These are phyloP conservation scores for Limenitis camilla DNA, from an alignment of 2,888 invertebrate species.

Conservation along the genomic window DNA sequence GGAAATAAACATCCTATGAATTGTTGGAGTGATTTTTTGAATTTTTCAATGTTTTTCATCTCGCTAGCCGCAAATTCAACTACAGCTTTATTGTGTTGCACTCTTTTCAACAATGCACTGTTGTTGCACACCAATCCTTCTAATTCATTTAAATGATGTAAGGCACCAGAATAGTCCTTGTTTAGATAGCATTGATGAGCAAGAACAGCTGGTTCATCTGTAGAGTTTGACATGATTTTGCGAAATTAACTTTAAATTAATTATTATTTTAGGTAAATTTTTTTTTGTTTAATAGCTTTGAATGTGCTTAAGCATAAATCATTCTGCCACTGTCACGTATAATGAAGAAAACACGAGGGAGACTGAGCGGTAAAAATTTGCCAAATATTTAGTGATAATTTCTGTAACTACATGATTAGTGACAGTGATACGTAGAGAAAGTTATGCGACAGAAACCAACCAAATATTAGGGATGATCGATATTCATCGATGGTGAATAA, in stretches of 20 bases:
- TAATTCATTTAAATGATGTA: slow-evolving; percentile 78
- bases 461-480: no score
- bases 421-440: no score
- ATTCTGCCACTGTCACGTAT: no score
- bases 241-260: neutral
- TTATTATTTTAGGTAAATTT: neutral
- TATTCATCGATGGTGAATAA: no score
- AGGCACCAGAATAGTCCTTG: slow-evolving; percentile 76
- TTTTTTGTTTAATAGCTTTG: no score
- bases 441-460: no score
- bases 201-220: slow-evolving; percentile 73
- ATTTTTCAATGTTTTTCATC: slow-evolving; percentile 81
- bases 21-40: slow-evolving; percentile 79
- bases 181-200: slow-evolving; percentile 78
- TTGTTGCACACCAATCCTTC: slow-evolving; percentile 73
- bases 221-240: slow-evolving; percentile 42
- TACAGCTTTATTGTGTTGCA: slow-evolving; percentile 88
- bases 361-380: no score
- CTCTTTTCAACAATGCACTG: slow-evolving; percentile 75
- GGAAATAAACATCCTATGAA: slow-evolving; percentile 72
- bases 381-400: no score
- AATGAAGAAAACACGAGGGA: no score
- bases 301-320: no score
- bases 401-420: no score
- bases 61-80: slow-evolving; percentile 85